phyloP scores from a whole-genome alignment of 1,140 invertebrate species.

The Drosophila equinoxialis region DNA sequence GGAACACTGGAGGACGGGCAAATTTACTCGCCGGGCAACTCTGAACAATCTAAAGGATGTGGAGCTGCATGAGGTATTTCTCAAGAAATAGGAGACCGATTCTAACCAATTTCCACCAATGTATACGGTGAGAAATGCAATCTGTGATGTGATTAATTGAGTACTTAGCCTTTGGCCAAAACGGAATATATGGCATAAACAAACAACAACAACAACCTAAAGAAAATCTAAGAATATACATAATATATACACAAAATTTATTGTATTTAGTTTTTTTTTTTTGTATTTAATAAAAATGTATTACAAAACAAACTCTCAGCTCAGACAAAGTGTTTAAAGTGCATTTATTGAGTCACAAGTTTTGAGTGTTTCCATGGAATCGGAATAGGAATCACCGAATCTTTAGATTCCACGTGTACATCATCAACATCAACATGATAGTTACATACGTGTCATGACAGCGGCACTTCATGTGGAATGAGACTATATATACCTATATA shows the following conservation, averaged over 20 bases:
- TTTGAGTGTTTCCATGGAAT: background rate
- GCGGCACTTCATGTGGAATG: too few species aligned
- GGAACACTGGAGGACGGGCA: conserved; percentile 84
- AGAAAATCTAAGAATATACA: conserved; percentile 19
- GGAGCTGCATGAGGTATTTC: conserved; percentile 63
- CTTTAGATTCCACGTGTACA: background rate
- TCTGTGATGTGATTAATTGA: conserved; percentile 68
- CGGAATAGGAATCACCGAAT: conserved; percentile 6
- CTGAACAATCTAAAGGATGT: conserved; percentile 63
- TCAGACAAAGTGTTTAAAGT: background rate
- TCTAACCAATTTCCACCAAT: background rate
- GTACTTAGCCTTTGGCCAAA: conserved; percentile 71
- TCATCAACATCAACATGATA: background rate
- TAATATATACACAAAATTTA: background rate
- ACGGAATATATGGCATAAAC: conserved; percentile 54
- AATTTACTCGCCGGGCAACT: conserved; percentile 42
- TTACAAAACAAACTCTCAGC: background rate
- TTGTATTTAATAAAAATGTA: background rate
- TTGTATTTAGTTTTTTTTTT: background rate
- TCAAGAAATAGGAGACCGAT: conserved; percentile 51
- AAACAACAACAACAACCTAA: conserved; percentile 34
- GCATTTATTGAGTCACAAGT: background rate
- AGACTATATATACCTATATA: too few species aligned
- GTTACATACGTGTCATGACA: background rate
- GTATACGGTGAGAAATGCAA: conserved; percentile 45